Evolutionary conservation across 2,888 invertebrate genomes (phyloP).

Genomic region (Clivina fossor): DNA sequence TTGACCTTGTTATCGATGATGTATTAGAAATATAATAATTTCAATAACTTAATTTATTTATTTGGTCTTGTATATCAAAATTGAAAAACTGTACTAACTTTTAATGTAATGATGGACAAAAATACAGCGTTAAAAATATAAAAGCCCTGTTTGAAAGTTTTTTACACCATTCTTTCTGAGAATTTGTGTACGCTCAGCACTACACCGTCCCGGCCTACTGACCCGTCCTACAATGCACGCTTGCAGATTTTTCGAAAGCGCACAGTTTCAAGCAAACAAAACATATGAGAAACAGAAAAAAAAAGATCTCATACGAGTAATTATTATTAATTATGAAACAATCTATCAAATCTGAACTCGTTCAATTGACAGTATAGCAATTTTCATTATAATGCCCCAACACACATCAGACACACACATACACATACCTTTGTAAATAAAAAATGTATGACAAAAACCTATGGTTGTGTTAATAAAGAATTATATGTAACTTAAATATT

Average conservation of each 20-base stretch:
- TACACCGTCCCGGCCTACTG: conserved; percentile 32
- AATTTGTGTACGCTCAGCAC: conserved; percentile 27
- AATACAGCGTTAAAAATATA: no score
- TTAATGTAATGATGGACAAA: no score
- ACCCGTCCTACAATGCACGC: conserved; percentile 33
- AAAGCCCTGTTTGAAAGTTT: no score
- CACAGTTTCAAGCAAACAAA: conserved; percentile 5
- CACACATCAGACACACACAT: no score
- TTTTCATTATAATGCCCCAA: conserved; percentile 5
- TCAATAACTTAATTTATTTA: neutral
- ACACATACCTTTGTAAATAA: conserved; percentile 27
- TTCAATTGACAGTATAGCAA: conserved; percentile 13
- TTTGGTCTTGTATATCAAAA: neutral
- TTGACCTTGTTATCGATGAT: no score
- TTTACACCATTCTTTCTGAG: neutral
- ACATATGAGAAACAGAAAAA: neutral
- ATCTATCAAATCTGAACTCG: no score
- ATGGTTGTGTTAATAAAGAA: conserved; percentile 32
- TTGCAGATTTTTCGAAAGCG: no score
- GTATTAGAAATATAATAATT: neutral
- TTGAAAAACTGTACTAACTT: no score
- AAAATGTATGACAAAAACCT: conserved; percentile 25
- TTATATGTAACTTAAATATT: conserved; percentile 20
- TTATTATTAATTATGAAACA: no score
- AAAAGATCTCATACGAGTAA: neutral